Percentiles rank a stretch among this genome's conserved stretches.
Conservation (phyloP, 2,113 vertebrate species). For the Plecotus auritus region DNA sequence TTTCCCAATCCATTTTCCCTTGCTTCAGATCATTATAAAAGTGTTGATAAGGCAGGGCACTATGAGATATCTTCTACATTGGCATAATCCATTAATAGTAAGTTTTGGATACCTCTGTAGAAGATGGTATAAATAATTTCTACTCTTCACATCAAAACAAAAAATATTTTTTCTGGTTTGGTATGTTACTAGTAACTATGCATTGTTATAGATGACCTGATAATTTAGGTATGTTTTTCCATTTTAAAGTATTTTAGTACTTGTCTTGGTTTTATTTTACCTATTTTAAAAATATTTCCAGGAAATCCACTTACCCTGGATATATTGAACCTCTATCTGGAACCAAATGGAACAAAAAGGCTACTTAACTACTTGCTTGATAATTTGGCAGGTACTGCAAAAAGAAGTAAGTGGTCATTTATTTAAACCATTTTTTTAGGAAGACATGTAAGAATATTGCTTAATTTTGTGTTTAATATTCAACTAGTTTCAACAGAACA, state of each 20-base stretch:
- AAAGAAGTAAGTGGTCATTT: conserved; percentile 91
- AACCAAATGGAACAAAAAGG: conserved; percentile 96
- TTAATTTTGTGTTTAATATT: conserved; percentile 64
- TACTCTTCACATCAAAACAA: background rate
- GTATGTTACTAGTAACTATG: background rate
- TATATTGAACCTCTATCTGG: conserved; percentile 97
- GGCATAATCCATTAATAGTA: background rate
- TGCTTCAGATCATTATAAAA: background rate
- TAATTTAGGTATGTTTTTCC: background rate
- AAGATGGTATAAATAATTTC: background rate
- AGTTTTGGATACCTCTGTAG: background rate
- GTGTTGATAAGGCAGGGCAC: background rate
- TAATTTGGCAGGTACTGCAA: conserved; percentile 98
- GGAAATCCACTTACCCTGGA: conserved; percentile 99
- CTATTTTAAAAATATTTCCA: conserved; percentile 76
- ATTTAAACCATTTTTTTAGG: conserved; percentile 53
- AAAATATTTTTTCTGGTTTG: background rate
- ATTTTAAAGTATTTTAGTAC: conserved; percentile 19
- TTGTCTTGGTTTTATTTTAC: conserved; percentile 39
- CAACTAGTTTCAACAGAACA: conserved; percentile 92
- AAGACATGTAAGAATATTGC: conserved; percentile 72
- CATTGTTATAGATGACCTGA: background rate
- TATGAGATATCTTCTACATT: background rate
- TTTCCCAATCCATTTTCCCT: background rate
- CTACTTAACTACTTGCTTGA: conserved; percentile 99